phyloP scores from a whole-genome alignment of 2,113 vertebrate genomes.

The Aphyosemion australe region DNA sequence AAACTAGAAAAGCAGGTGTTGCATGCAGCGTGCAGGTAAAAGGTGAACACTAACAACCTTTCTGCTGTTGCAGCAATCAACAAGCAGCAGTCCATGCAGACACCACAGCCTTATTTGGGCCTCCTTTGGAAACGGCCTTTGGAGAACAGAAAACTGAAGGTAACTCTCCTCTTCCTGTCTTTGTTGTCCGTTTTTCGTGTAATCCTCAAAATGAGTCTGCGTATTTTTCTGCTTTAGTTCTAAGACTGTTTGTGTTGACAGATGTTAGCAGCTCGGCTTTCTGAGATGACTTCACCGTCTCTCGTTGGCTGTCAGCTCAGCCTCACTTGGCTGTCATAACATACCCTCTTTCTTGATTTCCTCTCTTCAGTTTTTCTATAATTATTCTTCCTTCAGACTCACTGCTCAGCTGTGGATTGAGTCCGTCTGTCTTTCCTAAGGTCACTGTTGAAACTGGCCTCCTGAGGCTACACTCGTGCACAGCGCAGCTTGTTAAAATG shows the following conservation, averaged over 20 bases:
- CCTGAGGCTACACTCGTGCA: conserved; percentile 6
- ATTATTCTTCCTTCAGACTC: conserved; percentile 19
- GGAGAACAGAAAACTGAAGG: conserved; percentile 91
- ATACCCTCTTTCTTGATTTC: conserved; percentile 2
- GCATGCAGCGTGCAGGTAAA: too few species aligned
- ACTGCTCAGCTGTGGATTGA: conserved; percentile 3
- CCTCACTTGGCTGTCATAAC: conserved; percentile 14
- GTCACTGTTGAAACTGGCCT: conserved; percentile 49
- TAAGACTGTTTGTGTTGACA: conserved; percentile 2
- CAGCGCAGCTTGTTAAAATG: conserved; percentile 41
- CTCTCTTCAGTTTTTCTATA: conserved; percentile 8
- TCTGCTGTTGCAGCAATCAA: conserved; percentile 73
- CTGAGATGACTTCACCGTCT: conserved; percentile 11
- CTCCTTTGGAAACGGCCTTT: conserved; percentile 91
- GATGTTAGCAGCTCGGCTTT: conserved; percentile 10
- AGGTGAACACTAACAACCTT: not conserved
- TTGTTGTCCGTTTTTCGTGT: not conserved
- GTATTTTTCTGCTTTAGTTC: not conserved
- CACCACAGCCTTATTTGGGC: conserved; percentile 87
- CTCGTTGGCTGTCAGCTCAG: conserved; percentile 20
- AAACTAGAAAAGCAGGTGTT: not conserved
- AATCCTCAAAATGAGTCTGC: not conserved
- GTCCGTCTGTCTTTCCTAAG: conserved; percentile 19
- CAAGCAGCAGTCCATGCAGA: conserved; percentile 80
- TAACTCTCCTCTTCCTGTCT: conserved; percentile 53